Base-by-base conservation (phyloP, 1,140 invertebrate genomes). In the Anthonomus grandis region DNA sequence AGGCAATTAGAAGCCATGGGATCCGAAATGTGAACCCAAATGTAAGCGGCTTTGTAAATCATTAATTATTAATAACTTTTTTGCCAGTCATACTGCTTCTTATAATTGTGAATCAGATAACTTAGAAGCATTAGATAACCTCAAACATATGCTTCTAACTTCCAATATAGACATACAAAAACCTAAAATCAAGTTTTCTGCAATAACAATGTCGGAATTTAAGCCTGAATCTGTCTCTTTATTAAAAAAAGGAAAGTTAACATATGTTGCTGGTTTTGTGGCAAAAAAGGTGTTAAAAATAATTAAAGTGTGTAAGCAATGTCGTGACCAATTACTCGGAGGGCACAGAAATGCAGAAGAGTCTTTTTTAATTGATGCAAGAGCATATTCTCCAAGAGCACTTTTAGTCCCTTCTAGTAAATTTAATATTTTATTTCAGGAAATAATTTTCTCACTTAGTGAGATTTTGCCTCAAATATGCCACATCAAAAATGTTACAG, bases 1-100 rank as follows among this genome's bases (percentile, higher is more conserved):
- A 54, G 4, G 39, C 24, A 5, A 45, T 60, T 19, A 18, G 52
- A 38, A 57, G 46, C 18, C 53, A 57, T 25, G 59, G 52, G 5
- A 22, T 42, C 21, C 10, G 59, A 34, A 56, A 56, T 46, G 27
- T 57, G 9, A 60, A 60, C 31, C 59, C 59, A 22, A 44, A 31
- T 27, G 21, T 15, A 31, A 23, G 39, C n/a, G 3, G 17, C 22
- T 59, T 59, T 38, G 34, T 52, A 59, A 59, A 51, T 41, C 23
- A 9, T 19, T 57, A 17, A 21, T 51, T 25, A 47, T 47, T 47
- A 38, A 38, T n/a, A 38, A 38, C 17, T 38, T 6, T 38, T 4
- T 38, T 13, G n/a, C 36, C 4, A 5, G 3, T 4, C 36, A 38
- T n/a, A 5, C 36, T 13, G n/a, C 4, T 38, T 38, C 36, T n/a